phyloP scores from a whole-genome alignment of 1,140 invertebrate genomes.

The Drosophila erecta region DNA sequence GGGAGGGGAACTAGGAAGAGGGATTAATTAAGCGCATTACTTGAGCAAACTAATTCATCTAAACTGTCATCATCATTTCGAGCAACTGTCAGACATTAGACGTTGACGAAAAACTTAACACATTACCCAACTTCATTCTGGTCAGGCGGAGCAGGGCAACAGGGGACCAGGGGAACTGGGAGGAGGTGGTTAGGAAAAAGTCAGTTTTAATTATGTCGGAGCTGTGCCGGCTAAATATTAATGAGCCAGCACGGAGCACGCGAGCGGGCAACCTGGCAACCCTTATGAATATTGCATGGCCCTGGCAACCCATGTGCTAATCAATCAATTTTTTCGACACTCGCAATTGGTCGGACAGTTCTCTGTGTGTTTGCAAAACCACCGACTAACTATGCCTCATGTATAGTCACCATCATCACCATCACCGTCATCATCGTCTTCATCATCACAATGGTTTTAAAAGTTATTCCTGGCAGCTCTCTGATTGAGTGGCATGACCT shows the following conservation, averaged over 20 bases:
- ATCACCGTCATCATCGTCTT: slow-evolving; percentile 3
- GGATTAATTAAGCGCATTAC: slow-evolving; percentile 77
- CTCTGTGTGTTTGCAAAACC: slow-evolving; percentile 56
- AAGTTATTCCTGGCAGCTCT: slow-evolving; percentile 49
- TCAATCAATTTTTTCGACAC: slow-evolving; percentile 71
- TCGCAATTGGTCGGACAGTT: slow-evolving; percentile 52
- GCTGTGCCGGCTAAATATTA: slow-evolving; percentile 63
- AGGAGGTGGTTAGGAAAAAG: slow-evolving; percentile 51
- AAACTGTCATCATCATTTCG: slow-evolving; percentile 82
- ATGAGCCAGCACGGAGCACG: slow-evolving; percentile 49
- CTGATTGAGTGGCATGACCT: slow-evolving; percentile 72
- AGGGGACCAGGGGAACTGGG: background rate
- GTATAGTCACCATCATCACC: slow-evolving; percentile 13
- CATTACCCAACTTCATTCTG: slow-evolving; percentile 65
- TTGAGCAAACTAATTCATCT: slow-evolving; percentile 79
- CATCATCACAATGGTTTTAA: slow-evolving; percentile 52
- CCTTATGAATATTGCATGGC: slow-evolving; percentile 77
- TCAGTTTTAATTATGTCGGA: slow-evolving; percentile 78
- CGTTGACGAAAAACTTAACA: slow-evolving; percentile 78
- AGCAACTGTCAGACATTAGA: slow-evolving; percentile 79
- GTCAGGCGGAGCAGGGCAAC: background rate
- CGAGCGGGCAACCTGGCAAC: slow-evolving; percentile 45
- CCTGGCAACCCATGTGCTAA: slow-evolving; percentile 54
- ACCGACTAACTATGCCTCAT: slow-evolving; percentile 45
- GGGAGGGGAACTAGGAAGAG: slow-evolving; percentile 15